Evolutionary conservation across 2,113 vertebrate species (phyloP), one percentile per base, ranked within the genome.

Genomic region (Cynopterus brachyotis): DNA sequence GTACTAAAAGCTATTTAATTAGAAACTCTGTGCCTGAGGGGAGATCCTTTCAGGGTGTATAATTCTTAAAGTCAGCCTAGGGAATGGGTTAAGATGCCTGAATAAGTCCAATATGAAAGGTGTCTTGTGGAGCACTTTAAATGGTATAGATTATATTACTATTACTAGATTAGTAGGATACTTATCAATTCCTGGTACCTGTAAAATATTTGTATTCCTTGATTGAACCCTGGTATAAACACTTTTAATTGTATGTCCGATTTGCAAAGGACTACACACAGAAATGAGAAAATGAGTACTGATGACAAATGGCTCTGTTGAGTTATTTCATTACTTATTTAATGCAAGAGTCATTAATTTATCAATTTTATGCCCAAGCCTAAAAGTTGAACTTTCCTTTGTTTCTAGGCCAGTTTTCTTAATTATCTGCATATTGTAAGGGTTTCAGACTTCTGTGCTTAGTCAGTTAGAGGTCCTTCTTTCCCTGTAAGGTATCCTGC

Each of bases 1-100:
- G 96, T 93, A 96, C 97, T 97, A 95, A 96, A 97, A 97, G 97
- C 97, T 97, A 97, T 97, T 98, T 97, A 98, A 98, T 98, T 97
- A 97, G 96, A 97, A 98, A 97, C 95, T 97, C 82, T 82, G 67
- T 4, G 88, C 97, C 96, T 86, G 75, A 95, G 76, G 94, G 86
- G 60, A 87, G 85, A 96, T 70, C 96, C 62, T 95, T 83, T 98
- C 78, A 91, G 76, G 72, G 66, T 79, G 60, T 96, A 9, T 92
- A 91, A 96, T 96, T 95, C 60, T 97, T 84, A 82, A 96, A 96
- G 85, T 96, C 76, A 96, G 89, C 78, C 85, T 69, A n/a, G n/a
- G 92, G 91, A 91, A 92, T 82, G 86, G 92, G 95, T 97, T 97
- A 79, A 96, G 94, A 92, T 97, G 76, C 66, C 62, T 97, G 79